Evolutionary conservation across 2,888 invertebrate genomes (phyloP), one percentile per base, ranked within the genome.

Genomic region (Aleiodes testaceus): DNA sequence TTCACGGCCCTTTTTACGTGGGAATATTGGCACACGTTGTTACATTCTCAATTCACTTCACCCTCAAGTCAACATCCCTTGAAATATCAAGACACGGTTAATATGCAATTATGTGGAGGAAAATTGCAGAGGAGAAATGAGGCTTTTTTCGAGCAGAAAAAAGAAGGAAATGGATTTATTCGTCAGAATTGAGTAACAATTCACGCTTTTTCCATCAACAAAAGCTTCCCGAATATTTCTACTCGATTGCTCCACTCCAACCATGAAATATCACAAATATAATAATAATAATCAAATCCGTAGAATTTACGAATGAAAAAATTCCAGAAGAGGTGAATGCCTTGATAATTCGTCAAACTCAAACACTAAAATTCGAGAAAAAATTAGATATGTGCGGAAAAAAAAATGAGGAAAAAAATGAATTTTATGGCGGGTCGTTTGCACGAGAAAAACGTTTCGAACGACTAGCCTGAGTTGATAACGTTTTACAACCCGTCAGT

Each of bases 401-500:
- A 22, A 22, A 3, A n/a, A 55, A 26, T 7, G 14, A 26, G 14
- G 14, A n/a, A 55, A 55, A 26, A 79, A 67, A 71, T 65, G 69
- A 77, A 74, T 77, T 79, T 78, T 84, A 84, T 84, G 82, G 79
- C 77, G 74, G 76, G 77, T 77, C 80, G 81, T 81, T 80, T 79
- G 80, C 78, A 80, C 74, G 75, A 72, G 70, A 70, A 72, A 74
- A 65, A 71, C 66, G 70, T 77, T 78, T 77, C 78, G 78, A 82
- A 80, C 79, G 79, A 79, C 55, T 55, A 55, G 30, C 30, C 69
- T 69, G 64, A 69, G 70, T 77, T 77, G 86, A 86, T 85, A 85
- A 85, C 78, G 76, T 82, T 85, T 86, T 85, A 85, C 79, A 81
- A 76, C 82, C 81, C 79, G 84, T 84, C 85, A 82, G 79, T 85